A percentile compares a stretch with the other conserved stretches of the same genome.
These are phyloP conservation scores for Oenanthe melanoleuca DNA, from an alignment of 2,113 vertebrate species.

Conservation along the genomic window DNA sequence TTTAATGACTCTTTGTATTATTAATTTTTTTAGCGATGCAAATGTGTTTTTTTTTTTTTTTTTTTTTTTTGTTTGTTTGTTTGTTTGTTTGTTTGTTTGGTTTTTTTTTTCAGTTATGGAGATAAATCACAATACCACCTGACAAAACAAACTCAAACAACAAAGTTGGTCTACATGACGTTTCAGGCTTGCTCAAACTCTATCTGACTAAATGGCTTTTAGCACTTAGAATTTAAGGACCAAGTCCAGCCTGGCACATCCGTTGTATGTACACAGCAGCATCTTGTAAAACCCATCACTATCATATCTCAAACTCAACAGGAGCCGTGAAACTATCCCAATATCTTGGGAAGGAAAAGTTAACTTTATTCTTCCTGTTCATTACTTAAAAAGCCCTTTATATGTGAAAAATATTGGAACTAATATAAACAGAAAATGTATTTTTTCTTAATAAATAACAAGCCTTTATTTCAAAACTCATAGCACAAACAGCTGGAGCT, in stretches of 20 bases:
- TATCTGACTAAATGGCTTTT: not conserved
- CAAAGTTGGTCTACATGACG: not conserved
- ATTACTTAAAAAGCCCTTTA: not conserved
- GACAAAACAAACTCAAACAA: not conserved
- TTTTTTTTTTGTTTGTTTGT: no score
- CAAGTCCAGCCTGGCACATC: not conserved
- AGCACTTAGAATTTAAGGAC: not conserved
- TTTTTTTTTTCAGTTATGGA: not conserved
- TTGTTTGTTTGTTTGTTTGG: no score
- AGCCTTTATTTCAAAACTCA: not conserved
- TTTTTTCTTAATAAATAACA: not conserved
- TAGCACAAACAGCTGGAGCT: not conserved
- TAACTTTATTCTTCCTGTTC: not conserved
- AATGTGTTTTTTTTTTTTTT: not conserved
- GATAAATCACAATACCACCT: not conserved
- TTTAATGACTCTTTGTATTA: not conserved
- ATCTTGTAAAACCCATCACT: not conserved
- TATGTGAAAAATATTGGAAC: not conserved
- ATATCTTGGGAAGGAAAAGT: not conserved
- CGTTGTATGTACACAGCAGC: accelerated
- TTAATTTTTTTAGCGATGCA: not conserved
- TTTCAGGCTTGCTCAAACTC: not conserved
- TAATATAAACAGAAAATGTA: not conserved
- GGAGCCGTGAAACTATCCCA: not conserved
- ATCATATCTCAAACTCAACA: not conserved